phyloP scores from a whole-genome alignment of 2,888 invertebrate genomes.

The Prosopocoilus inquinatus region DNA sequence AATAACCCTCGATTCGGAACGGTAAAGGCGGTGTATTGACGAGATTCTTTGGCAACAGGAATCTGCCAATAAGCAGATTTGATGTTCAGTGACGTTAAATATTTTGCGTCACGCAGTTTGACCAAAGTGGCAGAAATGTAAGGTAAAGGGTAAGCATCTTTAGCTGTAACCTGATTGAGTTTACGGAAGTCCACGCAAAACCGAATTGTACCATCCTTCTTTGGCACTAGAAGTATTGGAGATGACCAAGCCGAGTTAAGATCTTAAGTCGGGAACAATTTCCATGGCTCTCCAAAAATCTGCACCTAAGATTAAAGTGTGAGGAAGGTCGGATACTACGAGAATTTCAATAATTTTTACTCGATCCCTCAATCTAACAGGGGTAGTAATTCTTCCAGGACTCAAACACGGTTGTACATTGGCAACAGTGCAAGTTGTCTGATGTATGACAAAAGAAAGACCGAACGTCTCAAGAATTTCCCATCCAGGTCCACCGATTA shows the following conservation, averaged over 20 bases:
- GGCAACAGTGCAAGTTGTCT: no score
- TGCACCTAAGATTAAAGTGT: no score
- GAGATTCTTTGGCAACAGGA: slow-evolving; percentile 11
- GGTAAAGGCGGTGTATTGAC: slow-evolving; percentile 23
- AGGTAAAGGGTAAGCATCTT: slow-evolving; percentile 37
- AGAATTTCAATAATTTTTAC: no score
- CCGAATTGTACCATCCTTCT: slow-evolving; percentile 28
- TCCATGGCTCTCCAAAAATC: no score
- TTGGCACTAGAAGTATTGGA: slow-evolving; percentile 22
- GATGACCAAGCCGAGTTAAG: slow-evolving; percentile 26
- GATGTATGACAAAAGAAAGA: no score
- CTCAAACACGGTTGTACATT: no score
- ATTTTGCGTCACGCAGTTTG: slow-evolving; percentile 33
- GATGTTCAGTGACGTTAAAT: slow-evolving; percentile 36
- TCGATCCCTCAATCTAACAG: no score
- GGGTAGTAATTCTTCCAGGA: no score
- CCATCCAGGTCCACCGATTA: no score
- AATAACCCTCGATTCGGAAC: slow-evolving; percentile 23
- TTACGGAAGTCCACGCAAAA: slow-evolving; percentile 37
- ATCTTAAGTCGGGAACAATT: no score
- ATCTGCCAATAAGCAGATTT: slow-evolving; percentile 36
- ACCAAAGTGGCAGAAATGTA: slow-evolving; percentile 34
- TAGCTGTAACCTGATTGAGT: slow-evolving; percentile 34
- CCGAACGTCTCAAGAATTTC: no score
- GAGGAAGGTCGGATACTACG: no score